Conservation (phyloP, 2,797 vertebrate genomes). For the Enteromius viviparus region DNA sequence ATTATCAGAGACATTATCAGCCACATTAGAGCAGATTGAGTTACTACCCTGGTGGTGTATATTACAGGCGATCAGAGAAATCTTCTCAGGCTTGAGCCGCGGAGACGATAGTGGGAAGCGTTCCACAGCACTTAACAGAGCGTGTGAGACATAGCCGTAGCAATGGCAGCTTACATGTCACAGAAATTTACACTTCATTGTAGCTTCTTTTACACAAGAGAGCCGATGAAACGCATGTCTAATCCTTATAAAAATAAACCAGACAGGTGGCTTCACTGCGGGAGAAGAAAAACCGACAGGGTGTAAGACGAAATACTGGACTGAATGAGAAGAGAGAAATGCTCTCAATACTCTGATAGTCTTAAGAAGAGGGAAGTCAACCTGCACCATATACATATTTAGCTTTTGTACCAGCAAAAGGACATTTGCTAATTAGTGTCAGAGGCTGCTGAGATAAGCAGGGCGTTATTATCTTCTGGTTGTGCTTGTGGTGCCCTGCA, state of each 20-base stretch:
- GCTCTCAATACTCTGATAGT: constrained; percentile 6
- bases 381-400: constrained; percentile 49
- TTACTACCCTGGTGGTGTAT: constrained; percentile 32
- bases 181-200: constrained; percentile 63
- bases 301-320: constrained; percentile 33
- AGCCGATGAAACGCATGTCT: constrained; percentile 41
- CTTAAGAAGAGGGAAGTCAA: not conserved
- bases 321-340: constrained; percentile 29
- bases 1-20: constrained; percentile 45
- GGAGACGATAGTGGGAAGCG: not conserved
- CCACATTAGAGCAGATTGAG: constrained; percentile 43
- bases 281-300: constrained; percentile 35
- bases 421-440: constrained; percentile 59
- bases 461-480: constrained; percentile 53
- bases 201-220: constrained; percentile 48
- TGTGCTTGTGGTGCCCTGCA: constrained; percentile 33
- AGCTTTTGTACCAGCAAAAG: constrained; percentile 39
- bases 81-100: not conserved
- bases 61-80: constrained; percentile 8
- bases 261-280: constrained; percentile 58
- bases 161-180: constrained; percentile 62
- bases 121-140: constrained; percentile 33
- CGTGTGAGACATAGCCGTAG: constrained; percentile 24
- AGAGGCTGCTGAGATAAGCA: constrained; percentile 45
- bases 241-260: constrained; percentile 58